Conservation (phyloP, 2,888 invertebrate species). For the Noctuana brunneofusca region DNA sequence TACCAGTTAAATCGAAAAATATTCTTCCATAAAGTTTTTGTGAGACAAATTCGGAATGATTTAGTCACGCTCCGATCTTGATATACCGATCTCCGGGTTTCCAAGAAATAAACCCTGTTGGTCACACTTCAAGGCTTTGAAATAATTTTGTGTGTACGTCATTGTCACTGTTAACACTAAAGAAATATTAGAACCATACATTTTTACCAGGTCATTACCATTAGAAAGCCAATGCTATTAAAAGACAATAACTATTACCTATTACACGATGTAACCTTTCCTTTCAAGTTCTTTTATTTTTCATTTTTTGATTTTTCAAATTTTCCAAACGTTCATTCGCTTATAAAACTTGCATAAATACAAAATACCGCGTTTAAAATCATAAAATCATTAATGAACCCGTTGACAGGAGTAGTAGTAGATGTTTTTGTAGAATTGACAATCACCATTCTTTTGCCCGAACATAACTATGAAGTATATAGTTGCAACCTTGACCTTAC, state of each 20-base stretch:
- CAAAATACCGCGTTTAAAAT: too few relatives aligned
- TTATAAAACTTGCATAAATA: too few relatives aligned
- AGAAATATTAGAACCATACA: background rate
- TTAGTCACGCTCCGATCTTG: slow-evolving; percentile 18
- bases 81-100: slow-evolving; percentile 3
- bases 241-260: too few relatives aligned
- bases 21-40: slow-evolving; percentile 12
- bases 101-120: slow-evolving; percentile 14
- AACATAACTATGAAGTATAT: background rate
- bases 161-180: background rate
- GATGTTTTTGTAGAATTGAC: too few relatives aligned
- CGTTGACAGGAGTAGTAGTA: too few relatives aligned
- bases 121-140: slow-evolving; percentile 11
- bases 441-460: background rate
- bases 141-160: slow-evolving; percentile 1
- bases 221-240: too few relatives aligned
- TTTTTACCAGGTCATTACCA: background rate
- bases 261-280: too few relatives aligned
- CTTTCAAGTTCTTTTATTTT: too few relatives aligned
- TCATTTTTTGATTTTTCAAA: too few relatives aligned
- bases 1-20: background rate
- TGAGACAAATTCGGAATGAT: slow-evolving; percentile 12
- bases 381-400: too few relatives aligned
- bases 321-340: too few relatives aligned
- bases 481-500: background rate